phyloP scores from a whole-genome alignment of 2,888 invertebrate genomes.

The Apodemia zela region DNA sequence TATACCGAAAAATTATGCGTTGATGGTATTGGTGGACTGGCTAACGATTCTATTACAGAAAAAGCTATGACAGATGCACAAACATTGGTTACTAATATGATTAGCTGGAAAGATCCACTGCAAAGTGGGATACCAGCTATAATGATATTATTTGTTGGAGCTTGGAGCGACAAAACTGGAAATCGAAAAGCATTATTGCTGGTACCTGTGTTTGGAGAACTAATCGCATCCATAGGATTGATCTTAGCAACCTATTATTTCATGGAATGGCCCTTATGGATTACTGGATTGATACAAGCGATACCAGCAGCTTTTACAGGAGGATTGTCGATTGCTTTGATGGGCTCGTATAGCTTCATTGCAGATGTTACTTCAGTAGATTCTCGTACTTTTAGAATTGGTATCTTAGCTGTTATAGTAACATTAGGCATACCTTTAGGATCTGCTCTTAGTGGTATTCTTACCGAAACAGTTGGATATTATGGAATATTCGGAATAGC shows the following conservation, averaged over 20 bases:
- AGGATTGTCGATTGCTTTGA: conserved; percentile 76
- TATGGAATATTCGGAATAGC: conserved; percentile 65
- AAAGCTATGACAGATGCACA: conserved; percentile 60
- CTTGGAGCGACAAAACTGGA: conserved; percentile 82
- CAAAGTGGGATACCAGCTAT: conserved; percentile 78
- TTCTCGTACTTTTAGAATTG: conserved; percentile 81
- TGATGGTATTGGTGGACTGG: conserved; percentile 51
- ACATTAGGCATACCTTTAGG: conserved; percentile 74
- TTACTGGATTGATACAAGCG: conserved; percentile 75
- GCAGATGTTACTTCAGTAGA: conserved; percentile 80
- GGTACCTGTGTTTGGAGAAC: conserved; percentile 77
- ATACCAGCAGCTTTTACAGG: conserved; percentile 80
- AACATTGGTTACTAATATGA: conserved; percentile 70
- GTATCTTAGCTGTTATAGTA: conserved; percentile 77
- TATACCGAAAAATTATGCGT: conserved; percentile 72
- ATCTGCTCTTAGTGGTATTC: conserved; percentile 71
- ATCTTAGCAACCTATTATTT: conserved; percentile 77
- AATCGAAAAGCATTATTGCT: conserved; percentile 80
- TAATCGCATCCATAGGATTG: conserved; percentile 71
- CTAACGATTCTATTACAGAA: conserved; percentile 47
- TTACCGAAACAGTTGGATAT: conserved; percentile 66
- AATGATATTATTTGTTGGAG: conserved; percentile 80
- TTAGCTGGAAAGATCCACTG: conserved; percentile 75
- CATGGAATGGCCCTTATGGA: conserved; percentile 77
- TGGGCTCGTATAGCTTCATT: conserved; percentile 82